Base-by-base conservation (phyloP, 1,140 invertebrate species). In the Bathynomus jamesi region DNA sequence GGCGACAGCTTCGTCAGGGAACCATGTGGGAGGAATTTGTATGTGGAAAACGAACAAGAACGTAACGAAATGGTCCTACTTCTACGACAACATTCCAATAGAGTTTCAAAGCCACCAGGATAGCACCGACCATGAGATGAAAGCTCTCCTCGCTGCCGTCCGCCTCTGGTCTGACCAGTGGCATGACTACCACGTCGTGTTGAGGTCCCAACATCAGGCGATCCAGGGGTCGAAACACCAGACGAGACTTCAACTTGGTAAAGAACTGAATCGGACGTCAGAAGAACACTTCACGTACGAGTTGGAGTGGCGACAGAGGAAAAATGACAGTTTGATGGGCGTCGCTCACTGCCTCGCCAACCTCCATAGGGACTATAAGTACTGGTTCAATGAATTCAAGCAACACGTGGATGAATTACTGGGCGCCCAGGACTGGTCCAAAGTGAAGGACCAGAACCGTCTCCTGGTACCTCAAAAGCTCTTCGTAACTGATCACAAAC, bases 361-460 rank as follows among this genome's bases (percentile, higher is more conserved):
- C 32, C 27, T 63, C 3, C 30, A 64, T 61, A 40, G 32, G 53
- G 30, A 74, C 72, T 70, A 29, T 24, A 78, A 29, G 27, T 53
- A 67, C 29, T 74, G 69, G 68, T 74, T 76, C 62, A 71, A 72
- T 65, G 17, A 68, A 66, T 75, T 62, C 29, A 32, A 65, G 25
- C 32, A 66, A 61, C 24, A 13, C 7, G 71, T 78, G 13, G 70
- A 70, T 62, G 46, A 62, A 67, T 69, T 66, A 53, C 74, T 61
- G 24, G 65, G 53, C 30, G 29, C 76, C 29, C 29, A 28, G 46
- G 31, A 53, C 1, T 27, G 31, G 31, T n/a, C n/a, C n/a, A n/a
- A n/a, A n/a, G n/a, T n/a, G n/a, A n/a, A n/a, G n/a, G n/a, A n/a
- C n/a, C n/a, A n/a, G n/a, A n/a, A n/a, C n/a, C n/a, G n/a, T n/a